phyloP scores from a whole-genome alignment of 2,113 vertebrate species.

The Callipepla californica region DNA sequence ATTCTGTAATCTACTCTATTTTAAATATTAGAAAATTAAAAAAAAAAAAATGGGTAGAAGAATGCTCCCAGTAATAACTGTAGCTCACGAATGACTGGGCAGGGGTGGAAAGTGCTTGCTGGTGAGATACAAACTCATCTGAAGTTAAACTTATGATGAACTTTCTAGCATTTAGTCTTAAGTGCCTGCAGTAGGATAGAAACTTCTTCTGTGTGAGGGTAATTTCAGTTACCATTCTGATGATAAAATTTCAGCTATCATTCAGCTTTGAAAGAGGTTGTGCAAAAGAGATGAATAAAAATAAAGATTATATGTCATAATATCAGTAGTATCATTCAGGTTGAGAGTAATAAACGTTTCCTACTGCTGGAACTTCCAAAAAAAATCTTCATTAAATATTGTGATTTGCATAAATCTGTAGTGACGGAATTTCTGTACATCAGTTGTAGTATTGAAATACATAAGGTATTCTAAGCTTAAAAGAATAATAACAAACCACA shows the following conservation, averaged over 20 bases:
- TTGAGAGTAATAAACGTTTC: not conserved
- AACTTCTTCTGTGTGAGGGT: not conserved
- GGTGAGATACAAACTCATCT: not conserved
- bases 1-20: not conserved
- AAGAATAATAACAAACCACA: not conserved
- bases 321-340: not conserved
- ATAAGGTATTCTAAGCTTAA: not conserved
- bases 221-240: not conserved
- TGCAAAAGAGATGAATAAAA: not conserved
- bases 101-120: not conserved
- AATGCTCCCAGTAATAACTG: not conserved
- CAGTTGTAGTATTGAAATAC: not conserved
- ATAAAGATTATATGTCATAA: not conserved
- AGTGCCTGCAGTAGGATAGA: not conserved
- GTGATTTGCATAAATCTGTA: not conserved
- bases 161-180: not conserved
- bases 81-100: not conserved
- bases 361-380: not conserved
- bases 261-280: not conserved
- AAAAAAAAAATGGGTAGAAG: not conserved
- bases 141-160: not conserved
- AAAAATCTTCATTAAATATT: not conserved
- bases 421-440: not conserved
- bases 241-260: not conserved
- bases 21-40: not conserved